Percentiles rank a stretch among this genome's conserved stretches.
Evolutionary conservation across 2,797 vertebrate species (phyloP).

Genomic region (Helicolenus hilgendorfi): DNA sequence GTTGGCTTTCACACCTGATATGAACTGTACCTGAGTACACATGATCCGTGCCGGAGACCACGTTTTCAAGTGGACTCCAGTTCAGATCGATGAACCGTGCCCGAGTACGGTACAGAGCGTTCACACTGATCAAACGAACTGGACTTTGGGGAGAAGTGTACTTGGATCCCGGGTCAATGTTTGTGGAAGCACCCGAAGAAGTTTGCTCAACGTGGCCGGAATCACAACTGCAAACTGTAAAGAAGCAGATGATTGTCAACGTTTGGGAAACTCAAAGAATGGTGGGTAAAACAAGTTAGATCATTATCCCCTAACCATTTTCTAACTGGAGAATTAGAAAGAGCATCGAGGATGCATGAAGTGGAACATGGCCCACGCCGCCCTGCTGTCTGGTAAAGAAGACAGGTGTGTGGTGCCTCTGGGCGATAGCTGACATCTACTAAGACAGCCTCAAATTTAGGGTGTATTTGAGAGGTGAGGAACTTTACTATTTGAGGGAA

Average conservation of each 20-base stretch:
- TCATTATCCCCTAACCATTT: not conserved
- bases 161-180: too few relatives aligned
- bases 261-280: not conserved
- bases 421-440: constrained; percentile 29
- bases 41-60: too few relatives aligned
- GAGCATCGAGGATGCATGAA: not conserved
- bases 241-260: not conserved
- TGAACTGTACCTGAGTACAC: too few relatives aligned
- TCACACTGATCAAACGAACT: too few relatives aligned
- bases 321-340: not conserved
- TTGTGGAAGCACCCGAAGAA: too few relatives aligned
- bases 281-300: not conserved
- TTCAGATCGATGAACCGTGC: too few relatives aligned
- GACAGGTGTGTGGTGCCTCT: constrained; percentile 14
- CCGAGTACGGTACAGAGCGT: too few relatives aligned
- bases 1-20: too few relatives aligned
- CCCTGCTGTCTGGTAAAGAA: not conserved
- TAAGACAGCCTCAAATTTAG: constrained; percentile 28
- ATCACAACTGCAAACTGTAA: not conserved
- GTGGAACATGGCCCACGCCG: not conserved
- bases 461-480: constrained; percentile 23
- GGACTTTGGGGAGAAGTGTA: too few relatives aligned
- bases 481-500: constrained; percentile 34
- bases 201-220: not conserved
- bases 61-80: too few relatives aligned